Base-by-base conservation (phyloP, 2,888 invertebrate species). In the Blomia tropicalis region DNA sequence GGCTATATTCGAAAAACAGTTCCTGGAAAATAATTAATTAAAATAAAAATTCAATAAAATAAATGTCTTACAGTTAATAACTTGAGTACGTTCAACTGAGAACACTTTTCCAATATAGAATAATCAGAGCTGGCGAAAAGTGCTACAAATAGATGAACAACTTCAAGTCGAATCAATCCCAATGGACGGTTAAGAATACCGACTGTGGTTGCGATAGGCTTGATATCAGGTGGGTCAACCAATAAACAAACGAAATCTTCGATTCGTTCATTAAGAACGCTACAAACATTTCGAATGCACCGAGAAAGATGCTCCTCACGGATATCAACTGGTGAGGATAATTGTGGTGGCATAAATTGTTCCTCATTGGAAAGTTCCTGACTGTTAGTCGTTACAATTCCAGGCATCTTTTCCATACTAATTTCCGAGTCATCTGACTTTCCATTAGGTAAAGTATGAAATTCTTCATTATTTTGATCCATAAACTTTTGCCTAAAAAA, bases 1-100 rank as follows among this genome's bases (percentile, higher is more conserved):
- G 84, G 67, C 83, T 81, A 77, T 85, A 88, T 74, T 81, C 79
- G 77, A 91, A 88, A 79, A 90, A 86, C 75, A 93, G 79, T 74
- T 89, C 85, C 80, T 91, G 76, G 70, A 85, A 77, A 70, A 80
- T 60, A 64, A 80, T 61, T 61, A 53, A 59, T 43, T 22, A 59
- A 54, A 44, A 30, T 14, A 41, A 58, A 22, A 59, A 25, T 0
- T 4, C 27, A 64, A 51, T 65, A 62, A 30, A 36, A 22, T 19
- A 32, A 31, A 29, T 36, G 43, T 71, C 75, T 74, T 71, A 80
- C 80, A 73, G 80, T 71, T 68, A 81, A 72, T 67, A 78, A 76
- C 70, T 77, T 73, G 67, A 81, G 75, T 67, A 80, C 79, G 69
- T 77, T 77, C 66, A 80, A 73, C 67, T 76, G 74, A 62, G 76